These are phyloP conservation scores for Aspidapion aeneum DNA, from an alignment of 2,888 invertebrate genomes.

Conservation along the genomic window DNA sequence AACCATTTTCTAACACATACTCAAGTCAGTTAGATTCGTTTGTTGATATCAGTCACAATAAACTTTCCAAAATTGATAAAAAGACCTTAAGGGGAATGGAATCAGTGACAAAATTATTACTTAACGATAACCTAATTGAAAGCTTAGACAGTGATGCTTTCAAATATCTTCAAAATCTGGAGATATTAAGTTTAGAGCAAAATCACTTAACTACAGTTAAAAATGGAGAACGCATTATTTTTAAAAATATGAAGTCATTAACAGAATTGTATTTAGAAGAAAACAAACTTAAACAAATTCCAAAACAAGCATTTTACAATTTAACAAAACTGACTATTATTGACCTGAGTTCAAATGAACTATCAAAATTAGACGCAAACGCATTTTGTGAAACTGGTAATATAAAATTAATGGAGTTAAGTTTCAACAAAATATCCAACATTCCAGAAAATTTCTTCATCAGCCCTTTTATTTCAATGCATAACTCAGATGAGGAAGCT, in stretches of 20 bases:
- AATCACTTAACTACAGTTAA: conserved; percentile 20
- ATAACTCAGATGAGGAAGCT: background rate
- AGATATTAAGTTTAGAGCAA: conserved; percentile 24
- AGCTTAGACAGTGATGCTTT: conserved; percentile 25
- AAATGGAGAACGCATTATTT: background rate
- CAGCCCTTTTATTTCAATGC: background rate
- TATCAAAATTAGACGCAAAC: background rate
- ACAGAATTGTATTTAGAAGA: background rate
- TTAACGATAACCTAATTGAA: conserved; percentile 26
- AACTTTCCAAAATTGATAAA: conserved; percentile 25
- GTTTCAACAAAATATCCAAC: background rate
- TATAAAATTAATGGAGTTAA: background rate
- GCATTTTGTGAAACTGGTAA: background rate
- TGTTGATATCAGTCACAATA: conserved; percentile 31
- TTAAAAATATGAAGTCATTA: background rate
- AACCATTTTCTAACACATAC: conserved; percentile 21
- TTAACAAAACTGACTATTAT: background rate
- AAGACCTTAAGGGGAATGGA: conserved; percentile 25
- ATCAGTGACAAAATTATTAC: conserved; percentile 22
- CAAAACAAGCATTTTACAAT: background rate
- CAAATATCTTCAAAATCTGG: conserved; percentile 17
- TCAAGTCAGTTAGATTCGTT: conserved; percentile 13
- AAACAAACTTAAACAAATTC: background rate
- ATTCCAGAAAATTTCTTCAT: background rate
- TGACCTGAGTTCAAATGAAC: background rate